These are phyloP conservation scores for Drosophila yooni DNA, from an alignment of 2,888 invertebrate species.

Conservation along the genomic window DNA sequence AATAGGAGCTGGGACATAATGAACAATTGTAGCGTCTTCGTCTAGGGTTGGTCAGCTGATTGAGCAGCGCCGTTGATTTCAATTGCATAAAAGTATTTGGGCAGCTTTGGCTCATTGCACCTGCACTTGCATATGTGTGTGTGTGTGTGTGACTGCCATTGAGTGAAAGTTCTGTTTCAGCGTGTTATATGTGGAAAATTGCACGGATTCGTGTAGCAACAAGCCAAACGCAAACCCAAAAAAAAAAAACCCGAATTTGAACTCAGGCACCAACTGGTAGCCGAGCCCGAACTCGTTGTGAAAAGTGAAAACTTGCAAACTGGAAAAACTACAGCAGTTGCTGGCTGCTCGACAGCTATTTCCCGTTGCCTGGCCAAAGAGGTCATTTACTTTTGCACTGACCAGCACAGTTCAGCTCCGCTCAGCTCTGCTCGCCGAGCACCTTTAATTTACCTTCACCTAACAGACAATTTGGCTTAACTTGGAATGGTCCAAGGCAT, in stretches of 20 bases:
- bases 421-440: constrained; percentile 30
- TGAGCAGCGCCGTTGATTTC: constrained; percentile 39
- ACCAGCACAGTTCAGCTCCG: neutral
- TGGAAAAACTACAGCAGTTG: constrained; percentile 66
- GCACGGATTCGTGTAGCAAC: constrained; percentile 40
- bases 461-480: constrained; percentile 49
- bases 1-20: constrained; percentile 3
- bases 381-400: constrained; percentile 69
- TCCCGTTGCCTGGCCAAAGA: constrained; percentile 62
- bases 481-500: constrained; percentile 33
- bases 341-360: constrained; percentile 53
- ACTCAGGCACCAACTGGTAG: constrained; percentile 16
- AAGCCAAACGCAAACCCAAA: constrained; percentile 5
- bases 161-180: constrained; percentile 69
- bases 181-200: constrained; percentile 55
- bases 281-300: constrained; percentile 61
- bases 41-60: constrained; percentile 53
- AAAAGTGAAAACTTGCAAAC: constrained; percentile 77
- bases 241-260: constrained; percentile 11
- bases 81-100: constrained; percentile 68
- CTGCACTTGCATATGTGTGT: constrained; percentile 20
- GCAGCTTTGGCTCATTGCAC: constrained; percentile 69
- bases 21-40: constrained; percentile 14
- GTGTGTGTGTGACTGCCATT: constrained; percentile 11
- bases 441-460: constrained; percentile 61